Evolutionary conservation across 2,888 invertebrate genomes (phyloP), one percentile per base, ranked within the genome.

Genomic region (Thera obeliscata): DNA sequence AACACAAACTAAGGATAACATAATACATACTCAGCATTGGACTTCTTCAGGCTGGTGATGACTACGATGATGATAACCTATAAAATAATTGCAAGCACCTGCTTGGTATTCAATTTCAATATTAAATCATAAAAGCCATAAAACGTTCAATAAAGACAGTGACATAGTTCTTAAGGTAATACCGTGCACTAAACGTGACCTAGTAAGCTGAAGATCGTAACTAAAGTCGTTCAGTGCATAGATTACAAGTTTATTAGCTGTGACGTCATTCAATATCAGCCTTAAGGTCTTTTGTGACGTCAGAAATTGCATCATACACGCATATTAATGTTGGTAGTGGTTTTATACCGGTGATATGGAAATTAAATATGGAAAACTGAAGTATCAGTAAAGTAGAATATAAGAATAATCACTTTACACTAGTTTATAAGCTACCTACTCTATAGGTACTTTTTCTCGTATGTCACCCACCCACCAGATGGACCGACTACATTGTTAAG

Each of bases 231-330:
- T 78, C 71, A 61, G 74, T 77, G 77, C 77, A 77, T 77, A 77
- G 70, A 78, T 77, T 79, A 78, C 72, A 70, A 72, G 73, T 79
- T 78, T 80, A 77, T 76, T 73, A 74, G 74, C 74, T 62, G 69
- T 79, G 75, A 74, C 77, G 75, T 76, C 73, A 76, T 76, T 67
- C 71, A 63, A 76, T 74, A 76, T 61, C 67, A 66, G 71, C 61
- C 36, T 64, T 64, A 59, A 72, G 67, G 57, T 61, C 67, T 70
- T 65, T 65, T 65, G 67, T 64, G 67, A 67, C 62, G 64, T 64
- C 55, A 62, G 48, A 59, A 49, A 67, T 66, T 69, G 72, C 69
- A 72, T 67, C 62, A 64, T 61, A 48, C 58, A 11, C 3, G 63
- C 61, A 69, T 71, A 67, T 61, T 69, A 58, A 60, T 64, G 50